Percentiles rank a stretch among this genome's conserved stretches.
Conservation (phyloP, 23 tunicate genomes). For the Ciona savignyi region DNA sequence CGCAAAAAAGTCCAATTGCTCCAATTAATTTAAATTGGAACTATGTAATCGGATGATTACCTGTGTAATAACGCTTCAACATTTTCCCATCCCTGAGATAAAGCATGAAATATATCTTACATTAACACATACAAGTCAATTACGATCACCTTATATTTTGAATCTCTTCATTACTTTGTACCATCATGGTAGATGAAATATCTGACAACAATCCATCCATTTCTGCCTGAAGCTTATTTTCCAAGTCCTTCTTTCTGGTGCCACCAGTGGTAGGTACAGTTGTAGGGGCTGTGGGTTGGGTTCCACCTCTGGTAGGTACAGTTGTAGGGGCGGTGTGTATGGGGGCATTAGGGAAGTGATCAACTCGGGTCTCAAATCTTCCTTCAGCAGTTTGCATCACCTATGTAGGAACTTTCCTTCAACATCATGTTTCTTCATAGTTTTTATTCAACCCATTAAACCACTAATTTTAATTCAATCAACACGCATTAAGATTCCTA, state of each 20-base stretch:
- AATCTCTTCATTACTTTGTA: background rate
- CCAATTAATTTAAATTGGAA: too few species aligned
- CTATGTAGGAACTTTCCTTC: too few species aligned
- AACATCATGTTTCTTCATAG: too few species aligned
- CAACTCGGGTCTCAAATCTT: background rate
- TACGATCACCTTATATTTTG: too few species aligned
- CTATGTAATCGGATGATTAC: too few species aligned
- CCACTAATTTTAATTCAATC: too few species aligned
- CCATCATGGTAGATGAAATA: conserved; percentile 12
- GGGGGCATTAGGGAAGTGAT: conserved; percentile 17
- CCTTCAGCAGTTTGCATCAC: conserved; percentile 13
- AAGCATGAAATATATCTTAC: too few species aligned
- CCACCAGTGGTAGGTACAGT: too few species aligned
- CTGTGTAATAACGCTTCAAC: background rate
- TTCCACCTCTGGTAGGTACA: background rate
- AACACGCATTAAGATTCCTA: too few species aligned
- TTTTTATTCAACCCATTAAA: too few species aligned
- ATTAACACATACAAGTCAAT: too few species aligned
- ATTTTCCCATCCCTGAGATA: background rate
- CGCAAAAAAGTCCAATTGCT: too few species aligned
- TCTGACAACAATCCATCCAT: conserved; percentile 38
- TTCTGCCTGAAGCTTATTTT: conserved; percentile 17
- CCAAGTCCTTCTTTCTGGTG: background rate
- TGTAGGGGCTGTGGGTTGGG: background rate
- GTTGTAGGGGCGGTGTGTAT: background rate